Percentiles rank a stretch among this genome's conserved stretches.
These are phyloP conservation scores for Cepaea hortensis DNA, from an alignment of 2,888 invertebrate genomes.

Conservation along the genomic window DNA sequence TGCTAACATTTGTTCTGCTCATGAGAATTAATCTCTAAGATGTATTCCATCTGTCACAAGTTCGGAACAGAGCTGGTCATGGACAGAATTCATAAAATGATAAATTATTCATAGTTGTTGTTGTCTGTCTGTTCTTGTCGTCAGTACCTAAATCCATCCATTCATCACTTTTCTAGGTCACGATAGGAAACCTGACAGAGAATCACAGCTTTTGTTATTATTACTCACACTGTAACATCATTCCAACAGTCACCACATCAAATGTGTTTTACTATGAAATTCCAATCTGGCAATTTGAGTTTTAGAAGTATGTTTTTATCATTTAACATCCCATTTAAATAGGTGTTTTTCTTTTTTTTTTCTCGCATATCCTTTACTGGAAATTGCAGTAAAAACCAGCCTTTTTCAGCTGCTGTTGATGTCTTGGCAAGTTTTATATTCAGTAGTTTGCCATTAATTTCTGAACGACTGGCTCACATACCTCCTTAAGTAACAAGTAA, in stretches of 20 bases:
- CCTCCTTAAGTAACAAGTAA: too few species aligned
- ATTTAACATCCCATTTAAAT: too few species aligned
- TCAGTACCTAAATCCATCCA: conserved; percentile 10
- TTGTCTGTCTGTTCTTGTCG: neutral
- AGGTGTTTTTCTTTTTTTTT: too few species aligned
- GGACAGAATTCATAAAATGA: neutral
- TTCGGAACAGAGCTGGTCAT: conserved; percentile 40
- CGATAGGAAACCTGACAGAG: neutral
- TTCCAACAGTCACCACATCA: neutral
- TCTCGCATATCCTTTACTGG: too few species aligned
- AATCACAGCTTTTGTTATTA: neutral
- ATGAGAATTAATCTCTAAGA: neutral
- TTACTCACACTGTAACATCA: conserved; percentile 5
- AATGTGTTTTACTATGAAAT: neutral
- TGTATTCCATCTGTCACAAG: conserved; percentile 27
- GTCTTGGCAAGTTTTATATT: too few species aligned
- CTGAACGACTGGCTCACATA: too few species aligned
- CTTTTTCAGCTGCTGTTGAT: too few species aligned
- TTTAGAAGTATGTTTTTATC: too few species aligned
- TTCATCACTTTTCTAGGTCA: neutral
- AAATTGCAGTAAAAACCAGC: too few species aligned
- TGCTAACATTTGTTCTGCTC: neutral
- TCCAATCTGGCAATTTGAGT: too few species aligned
- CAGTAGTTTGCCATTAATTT: too few species aligned
- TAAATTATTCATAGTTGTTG: neutral